Percentiles rank a stretch among this genome's conserved stretches.
Conservation (phyloP, 1,140 invertebrate genomes). For the Mizuhopecten yessoensis region DNA sequence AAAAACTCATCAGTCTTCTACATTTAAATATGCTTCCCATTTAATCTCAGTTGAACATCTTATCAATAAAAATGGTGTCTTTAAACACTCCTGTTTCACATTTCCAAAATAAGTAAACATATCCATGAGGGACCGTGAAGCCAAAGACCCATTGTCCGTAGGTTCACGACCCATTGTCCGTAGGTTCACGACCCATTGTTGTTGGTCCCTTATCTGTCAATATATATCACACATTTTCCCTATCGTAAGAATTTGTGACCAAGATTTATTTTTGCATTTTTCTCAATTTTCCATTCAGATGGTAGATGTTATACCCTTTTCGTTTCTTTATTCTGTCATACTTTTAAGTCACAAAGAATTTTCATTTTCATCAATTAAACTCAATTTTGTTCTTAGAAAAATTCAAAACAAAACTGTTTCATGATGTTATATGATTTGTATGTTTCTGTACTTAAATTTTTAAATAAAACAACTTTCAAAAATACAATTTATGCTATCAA, state of each 20-base stretch:
- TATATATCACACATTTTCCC: neutral
- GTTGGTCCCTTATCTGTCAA: neutral
- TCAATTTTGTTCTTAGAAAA: neutral
- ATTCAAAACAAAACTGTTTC: neutral
- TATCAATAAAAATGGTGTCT: conserved; percentile 13
- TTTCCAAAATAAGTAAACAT: conserved; percentile 35
- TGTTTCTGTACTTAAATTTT: neutral
- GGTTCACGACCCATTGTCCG: neutral
- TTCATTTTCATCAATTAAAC: neutral
- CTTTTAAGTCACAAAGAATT: neutral
- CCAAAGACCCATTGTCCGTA: neutral
- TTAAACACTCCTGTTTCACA: conserved; percentile 24
- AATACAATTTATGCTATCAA: neutral
- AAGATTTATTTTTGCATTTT: neutral
- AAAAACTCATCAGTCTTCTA: conserved; percentile 1
- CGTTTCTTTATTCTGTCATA: neutral
- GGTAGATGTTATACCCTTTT: neutral
- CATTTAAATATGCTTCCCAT: neutral
- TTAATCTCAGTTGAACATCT: conserved; percentile 29
- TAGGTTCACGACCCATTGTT: too few species aligned
- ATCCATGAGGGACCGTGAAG: neutral
- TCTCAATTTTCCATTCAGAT: neutral
- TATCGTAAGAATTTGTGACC: neutral
- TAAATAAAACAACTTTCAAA: neutral
- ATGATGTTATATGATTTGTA: neutral